A percentile compares a stretch with the other conserved stretches of the same genome.
These are phyloP conservation scores for Microctenopoma stevenorrisi DNA, from an alignment of 2,797 vertebrate genomes.

Conservation along the genomic window DNA sequence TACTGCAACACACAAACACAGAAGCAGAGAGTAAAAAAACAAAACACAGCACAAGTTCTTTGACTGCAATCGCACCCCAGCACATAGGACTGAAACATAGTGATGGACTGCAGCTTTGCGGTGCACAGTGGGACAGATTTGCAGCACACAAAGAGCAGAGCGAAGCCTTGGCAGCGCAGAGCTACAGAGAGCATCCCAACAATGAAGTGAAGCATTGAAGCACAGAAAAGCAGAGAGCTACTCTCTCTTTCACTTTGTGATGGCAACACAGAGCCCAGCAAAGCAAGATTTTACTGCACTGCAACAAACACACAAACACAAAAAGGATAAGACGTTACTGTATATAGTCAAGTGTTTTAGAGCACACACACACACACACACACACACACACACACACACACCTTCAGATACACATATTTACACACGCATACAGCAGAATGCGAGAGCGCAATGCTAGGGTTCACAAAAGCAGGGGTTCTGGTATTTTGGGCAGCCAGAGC, in stretches of 20 bases:
- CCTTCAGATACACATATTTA: slow-evolving; percentile 14
- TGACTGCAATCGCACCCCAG: slow-evolving; percentile 37
- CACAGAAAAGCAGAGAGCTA: slow-evolving; percentile 49
- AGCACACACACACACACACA: slow-evolving; percentile 27
- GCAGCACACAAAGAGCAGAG: slow-evolving; percentile 54
- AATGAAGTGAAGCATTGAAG: slow-evolving; percentile 60
- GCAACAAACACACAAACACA: slow-evolving; percentile 71
- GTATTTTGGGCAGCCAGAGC: slow-evolving; percentile 61
- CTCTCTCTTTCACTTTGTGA: slow-evolving; percentile 47
- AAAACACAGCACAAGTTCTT: slow-evolving; percentile 42
- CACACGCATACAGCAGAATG: slow-evolving; percentile 41
- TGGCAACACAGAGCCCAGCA: slow-evolving; percentile 46
- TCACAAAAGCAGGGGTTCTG: slow-evolving; percentile 38
- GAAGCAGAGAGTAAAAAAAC: slow-evolving; percentile 30
- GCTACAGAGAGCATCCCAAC: slow-evolving; percentile 62
- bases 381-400: slow-evolving; percentile 29
- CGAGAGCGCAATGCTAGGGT: slow-evolving; percentile 40
- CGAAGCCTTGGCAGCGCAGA: slow-evolving; percentile 62
- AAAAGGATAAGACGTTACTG: slow-evolving; percentile 45
- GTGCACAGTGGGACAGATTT: slow-evolving; percentile 54
- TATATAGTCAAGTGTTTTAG: slow-evolving; percentile 33
- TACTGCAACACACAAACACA: slow-evolving; percentile 49
- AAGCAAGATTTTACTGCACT: slow-evolving; percentile 72
- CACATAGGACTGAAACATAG: slow-evolving; percentile 46
- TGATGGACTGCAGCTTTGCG: slow-evolving; percentile 53